Evolutionary conservation across 2,113 vertebrate species (phyloP), one percentile per base, ranked within the genome.

Genomic region (Tupaia tana): DNA sequence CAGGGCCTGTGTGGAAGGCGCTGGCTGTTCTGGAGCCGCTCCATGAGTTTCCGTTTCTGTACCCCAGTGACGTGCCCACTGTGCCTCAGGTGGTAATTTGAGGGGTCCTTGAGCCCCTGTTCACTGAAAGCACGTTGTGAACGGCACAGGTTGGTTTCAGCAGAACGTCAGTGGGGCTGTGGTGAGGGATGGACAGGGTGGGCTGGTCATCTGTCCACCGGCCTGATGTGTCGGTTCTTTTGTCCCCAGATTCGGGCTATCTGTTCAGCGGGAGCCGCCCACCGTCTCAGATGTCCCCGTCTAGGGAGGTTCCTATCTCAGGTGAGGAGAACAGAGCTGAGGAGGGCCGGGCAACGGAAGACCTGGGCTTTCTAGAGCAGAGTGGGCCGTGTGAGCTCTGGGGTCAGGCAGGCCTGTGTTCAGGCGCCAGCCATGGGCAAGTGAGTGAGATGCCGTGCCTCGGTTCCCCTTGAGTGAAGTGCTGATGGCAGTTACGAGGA

Each of bases 241-340:
- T 14, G 82, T 67, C 97, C 97, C 78, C 92, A 99, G 99, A 99
- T 98, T 99, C 99, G 1, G 99, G 99, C n/a, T 99, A 99, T 86
- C 98, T 99, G 97, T 99, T 99, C 94, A 99, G 99, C 0, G 99
- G 99, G 29, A 99, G 99, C 96, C 99, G 99, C 10, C 99, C 99
- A 0, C 98, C 99, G 0, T 99, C 99, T 0, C 99, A 98, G 84
- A 95, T 95, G 9, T 98, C 98, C 6, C 97, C 87, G 2, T 98
- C 97, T 87, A 99, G 99, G 98, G 99, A 99, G 31, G 99, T 98
- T 12, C 98, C 99, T 0, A 54, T 98, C 9, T 98, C 99, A 98
- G 99, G 99, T 99, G 97, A 96, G 91, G 61, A 70, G 16, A 24
- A 3, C 10, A 16, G 14, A 8, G 16, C 54, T 43, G 7, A 7